phyloP scores from a whole-genome alignment of 2,888 invertebrate species.

The Oligia latruncula region DNA sequence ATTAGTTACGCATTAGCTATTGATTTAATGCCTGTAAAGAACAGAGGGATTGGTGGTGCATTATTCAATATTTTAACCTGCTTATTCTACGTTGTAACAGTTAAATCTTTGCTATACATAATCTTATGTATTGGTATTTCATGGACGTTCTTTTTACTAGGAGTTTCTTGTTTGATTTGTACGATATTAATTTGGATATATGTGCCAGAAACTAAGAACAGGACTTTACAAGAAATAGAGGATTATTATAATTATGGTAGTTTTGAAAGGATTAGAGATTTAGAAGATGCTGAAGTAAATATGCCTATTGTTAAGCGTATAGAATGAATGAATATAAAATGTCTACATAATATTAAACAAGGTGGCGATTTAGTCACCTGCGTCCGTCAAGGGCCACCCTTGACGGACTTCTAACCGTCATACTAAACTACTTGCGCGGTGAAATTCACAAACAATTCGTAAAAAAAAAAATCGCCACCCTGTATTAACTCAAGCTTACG shows the following conservation, averaged over 20 bases:
- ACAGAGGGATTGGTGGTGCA: constrained; percentile 60
- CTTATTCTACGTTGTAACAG: constrained; percentile 33
- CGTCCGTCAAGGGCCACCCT: neutral
- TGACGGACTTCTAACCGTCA: neutral
- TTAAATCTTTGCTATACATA: constrained; percentile 54
- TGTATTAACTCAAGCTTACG: neutral
- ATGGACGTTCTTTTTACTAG: constrained; percentile 49
- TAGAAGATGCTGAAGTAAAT: constrained; percentile 22
- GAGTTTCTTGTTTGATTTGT: constrained; percentile 8
- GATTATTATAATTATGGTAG: constrained; percentile 56
- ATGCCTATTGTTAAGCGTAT: constrained; percentile 33
- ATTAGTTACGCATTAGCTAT: constrained; percentile 49
- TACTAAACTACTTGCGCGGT: neutral
- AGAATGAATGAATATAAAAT: neutral
- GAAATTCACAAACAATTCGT: neutral
- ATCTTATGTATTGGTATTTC: constrained; percentile 37
- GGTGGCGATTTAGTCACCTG: neutral
- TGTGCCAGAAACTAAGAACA: constrained; percentile 62
- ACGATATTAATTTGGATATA: constrained; percentile 55
- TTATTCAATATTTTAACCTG: constrained; percentile 53
- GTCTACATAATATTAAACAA: neutral
- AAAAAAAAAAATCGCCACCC: neutral
- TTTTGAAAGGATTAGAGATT: constrained; percentile 27
- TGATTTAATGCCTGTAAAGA: constrained; percentile 64
- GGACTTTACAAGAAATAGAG: constrained; percentile 63